Conservation (phyloP, 2,888 invertebrate species). For the Ophion obscuratus region DNA sequence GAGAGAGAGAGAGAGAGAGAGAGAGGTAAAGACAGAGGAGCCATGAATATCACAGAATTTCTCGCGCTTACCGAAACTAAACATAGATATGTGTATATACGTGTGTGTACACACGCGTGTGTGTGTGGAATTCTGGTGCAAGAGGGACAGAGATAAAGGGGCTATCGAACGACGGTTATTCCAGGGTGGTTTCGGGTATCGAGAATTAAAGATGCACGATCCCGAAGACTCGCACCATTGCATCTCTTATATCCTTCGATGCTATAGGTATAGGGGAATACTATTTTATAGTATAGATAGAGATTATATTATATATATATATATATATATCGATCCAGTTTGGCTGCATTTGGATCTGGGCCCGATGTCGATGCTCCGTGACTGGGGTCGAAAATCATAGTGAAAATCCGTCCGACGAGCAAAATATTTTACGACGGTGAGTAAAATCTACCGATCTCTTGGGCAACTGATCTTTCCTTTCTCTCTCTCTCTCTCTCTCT, state of each 20-base stretch:
- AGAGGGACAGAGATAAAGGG: conserved; percentile 39
- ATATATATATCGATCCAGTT: conserved; percentile 31
- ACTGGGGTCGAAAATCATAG: conserved; percentile 65
- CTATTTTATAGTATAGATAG: neutral
- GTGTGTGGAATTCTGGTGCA: neutral
- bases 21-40: conserved; percentile 41
- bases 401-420: conserved; percentile 59
- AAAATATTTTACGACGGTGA: conserved; percentile 65
- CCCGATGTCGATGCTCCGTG: conserved; percentile 59
- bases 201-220: conserved; percentile 67
- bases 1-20: conserved; percentile 1
- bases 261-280: conserved; percentile 10
- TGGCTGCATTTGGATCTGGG: conserved; percentile 50
- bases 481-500: neutral
- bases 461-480: conserved; percentile 51
- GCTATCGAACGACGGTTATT: conserved; percentile 60
- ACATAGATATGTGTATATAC: conserved; percentile 18
- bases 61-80: conserved; percentile 50
- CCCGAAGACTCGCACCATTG: conserved; percentile 42
- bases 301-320: neutral
- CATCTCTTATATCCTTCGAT: conserved; percentile 43
- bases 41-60: conserved; percentile 62
- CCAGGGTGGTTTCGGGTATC: conserved; percentile 56
- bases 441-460: conserved; percentile 55
- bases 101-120: neutral